phyloP scores from a whole-genome alignment of 64 coral and sea anemone genomes.

The Montipora foliosa region DNA sequence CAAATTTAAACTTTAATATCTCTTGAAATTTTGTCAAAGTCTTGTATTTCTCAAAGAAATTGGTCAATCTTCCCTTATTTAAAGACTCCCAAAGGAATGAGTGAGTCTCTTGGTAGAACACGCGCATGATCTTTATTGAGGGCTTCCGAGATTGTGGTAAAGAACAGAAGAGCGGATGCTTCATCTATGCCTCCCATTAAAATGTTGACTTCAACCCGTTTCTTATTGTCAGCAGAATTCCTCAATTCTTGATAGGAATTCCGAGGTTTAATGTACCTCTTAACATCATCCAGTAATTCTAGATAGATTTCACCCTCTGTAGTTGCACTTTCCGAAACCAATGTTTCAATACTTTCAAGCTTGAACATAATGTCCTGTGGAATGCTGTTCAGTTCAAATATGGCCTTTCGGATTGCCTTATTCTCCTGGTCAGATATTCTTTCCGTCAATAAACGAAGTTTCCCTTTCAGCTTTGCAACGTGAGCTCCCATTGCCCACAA shows the following conservation, averaged over 20 bases:
- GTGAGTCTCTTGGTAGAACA: constrained; percentile 61
- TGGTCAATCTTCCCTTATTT: constrained; percentile 34
- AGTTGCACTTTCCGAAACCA: constrained; percentile 4
- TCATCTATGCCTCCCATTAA: constrained; percentile 39
- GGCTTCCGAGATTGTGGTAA: constrained; percentile 32
- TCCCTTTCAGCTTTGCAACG: constrained; percentile 6
- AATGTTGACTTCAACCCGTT: constrained; percentile 19
- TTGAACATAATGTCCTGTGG: constrained; percentile 13
- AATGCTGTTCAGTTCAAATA: background rate
- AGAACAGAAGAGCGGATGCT: constrained; percentile 46
- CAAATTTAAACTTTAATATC: constrained; percentile 50
- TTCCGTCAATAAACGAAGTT: background rate
- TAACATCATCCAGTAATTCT: constrained; percentile 34
- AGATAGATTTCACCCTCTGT: background rate
- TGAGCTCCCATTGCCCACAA: constrained; percentile 24
- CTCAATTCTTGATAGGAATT: constrained; percentile 55
- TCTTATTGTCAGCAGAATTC: background rate
- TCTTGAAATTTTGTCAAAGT: constrained; percentile 51
- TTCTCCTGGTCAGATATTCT: background rate
- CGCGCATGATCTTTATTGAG: constrained; percentile 19
- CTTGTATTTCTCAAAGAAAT: constrained; percentile 59
- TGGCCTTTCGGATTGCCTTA: background rate
- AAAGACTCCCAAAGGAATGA: constrained; percentile 55
- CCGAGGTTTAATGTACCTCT: constrained; percentile 38
- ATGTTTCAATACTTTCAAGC: constrained; percentile 11